Percentiles rank a stretch among this genome's conserved stretches.
These are phyloP conservation scores for Crematogaster levior DNA, from an alignment of 2,888 invertebrate species.

Conservation along the genomic window DNA sequence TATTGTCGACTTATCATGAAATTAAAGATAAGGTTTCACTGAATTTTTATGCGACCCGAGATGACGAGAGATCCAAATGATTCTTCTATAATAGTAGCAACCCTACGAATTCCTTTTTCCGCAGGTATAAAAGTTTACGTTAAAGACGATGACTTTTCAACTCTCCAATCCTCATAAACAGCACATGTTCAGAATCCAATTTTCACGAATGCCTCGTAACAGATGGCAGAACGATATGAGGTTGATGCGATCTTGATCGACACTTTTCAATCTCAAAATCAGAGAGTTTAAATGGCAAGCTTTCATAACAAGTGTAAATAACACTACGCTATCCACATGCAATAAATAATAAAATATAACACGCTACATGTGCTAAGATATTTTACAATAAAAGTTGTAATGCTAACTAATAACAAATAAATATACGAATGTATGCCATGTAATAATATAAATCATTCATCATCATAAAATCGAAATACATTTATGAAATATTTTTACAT, in stretches of 20 bases:
- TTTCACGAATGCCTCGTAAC: slow-evolving; percentile 10
- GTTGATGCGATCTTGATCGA: slow-evolving; percentile 19
- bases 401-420: background rate
- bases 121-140: slow-evolving; percentile 25
- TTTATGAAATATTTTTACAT: background rate
- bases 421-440: background rate
- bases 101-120: slow-evolving; percentile 2
- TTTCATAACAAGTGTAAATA: background rate
- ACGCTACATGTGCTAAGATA: background rate
- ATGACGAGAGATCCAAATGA: background rate
- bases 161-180: slow-evolving; percentile 35
- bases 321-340: too few relatives aligned
- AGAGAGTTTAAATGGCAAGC: background rate
- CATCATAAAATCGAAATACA: background rate
- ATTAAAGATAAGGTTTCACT: background rate
- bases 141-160: slow-evolving; percentile 35
- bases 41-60: background rate
- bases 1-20: background rate
- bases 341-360: background rate
- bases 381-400: background rate
- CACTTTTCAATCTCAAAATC: slow-evolving; percentile 23
- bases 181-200: slow-evolving; percentile 35
- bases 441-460: background rate
- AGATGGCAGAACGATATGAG: background rate
- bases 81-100: background rate